Evolutionary conservation across 2,888 invertebrate species (phyloP).

Genomic region (Dicyrtomina minuta): DNA sequence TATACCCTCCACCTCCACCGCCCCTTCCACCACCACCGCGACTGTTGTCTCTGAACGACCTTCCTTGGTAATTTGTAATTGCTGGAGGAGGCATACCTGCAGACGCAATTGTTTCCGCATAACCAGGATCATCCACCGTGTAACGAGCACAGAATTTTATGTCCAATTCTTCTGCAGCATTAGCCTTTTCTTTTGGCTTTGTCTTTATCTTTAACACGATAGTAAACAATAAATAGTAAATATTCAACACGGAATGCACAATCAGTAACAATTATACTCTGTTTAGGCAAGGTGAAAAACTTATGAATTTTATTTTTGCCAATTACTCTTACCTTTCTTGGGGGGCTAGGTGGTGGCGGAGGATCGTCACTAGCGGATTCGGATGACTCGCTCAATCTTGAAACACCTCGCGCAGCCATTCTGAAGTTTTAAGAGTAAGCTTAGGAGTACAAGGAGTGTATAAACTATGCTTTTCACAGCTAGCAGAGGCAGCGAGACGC

Average conservation of each 20-base stretch:
- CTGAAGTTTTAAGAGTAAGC: background rate
- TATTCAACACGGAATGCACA: background rate
- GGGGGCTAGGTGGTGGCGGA: constrained; percentile 4
- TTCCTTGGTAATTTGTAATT: constrained; percentile 31
- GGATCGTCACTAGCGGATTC: constrained; percentile 5
- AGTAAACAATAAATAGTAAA: background rate
- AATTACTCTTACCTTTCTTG: constrained; percentile 16
- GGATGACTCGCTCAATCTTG: constrained; percentile 23
- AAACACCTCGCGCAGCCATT: constrained; percentile 8
- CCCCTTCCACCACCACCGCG: constrained; percentile 2
- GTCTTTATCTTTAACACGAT: background rate
- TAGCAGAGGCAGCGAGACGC: too few species aligned
- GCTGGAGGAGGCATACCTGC: constrained; percentile 25
- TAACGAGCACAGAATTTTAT: constrained; percentile 30
- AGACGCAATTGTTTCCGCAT: constrained; percentile 15
- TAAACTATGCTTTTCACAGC: too few species aligned
- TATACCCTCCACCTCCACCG: constrained; percentile 1
- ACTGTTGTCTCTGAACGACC: constrained; percentile 8
- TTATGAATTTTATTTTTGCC: too few species aligned
- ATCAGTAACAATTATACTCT: background rate
- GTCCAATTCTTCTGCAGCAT: constrained; percentile 7
- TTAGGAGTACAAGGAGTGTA: background rate
- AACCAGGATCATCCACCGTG: constrained; percentile 34
- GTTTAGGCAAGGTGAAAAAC: background rate
- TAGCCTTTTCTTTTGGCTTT: background rate